Base-by-base conservation (phyloP, 2,888 invertebrate species). In the Agriopis aurantiaria region DNA sequence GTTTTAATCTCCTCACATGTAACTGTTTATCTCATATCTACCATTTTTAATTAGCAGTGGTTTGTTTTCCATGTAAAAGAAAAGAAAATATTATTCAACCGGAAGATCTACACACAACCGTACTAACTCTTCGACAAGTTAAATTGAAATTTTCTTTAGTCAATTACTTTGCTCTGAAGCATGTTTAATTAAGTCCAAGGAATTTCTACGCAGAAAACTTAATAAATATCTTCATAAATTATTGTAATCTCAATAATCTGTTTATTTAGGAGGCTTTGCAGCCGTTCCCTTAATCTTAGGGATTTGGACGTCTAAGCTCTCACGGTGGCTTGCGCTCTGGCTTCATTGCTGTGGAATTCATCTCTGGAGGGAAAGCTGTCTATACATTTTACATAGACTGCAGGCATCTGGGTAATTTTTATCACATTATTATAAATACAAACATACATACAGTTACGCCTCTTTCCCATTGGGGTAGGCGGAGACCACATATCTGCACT, bases 241-340 rank as follows among this genome's bases (percentile, higher is more conserved):
- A 75, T 76, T 75, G 62, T 67, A 69, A 76, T 67, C 69, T 71
- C 65, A 73, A 60, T 78, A 81, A 82, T 80, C 79, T 81, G 80
- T 82, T 81, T 79, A 80, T 77, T 80, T 79, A 69, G 72, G 77
- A 53, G 57, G 74, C 61, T 73, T 71, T 58, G 55, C 57, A 62
- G 65, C 66, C 67, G 68, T 68, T 58, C 53, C 33, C 65, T 59
- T 73, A 78, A 76, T 75, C 75, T 69, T 17, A 14, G 43, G 60
- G 70, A 60, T 69, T 75, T 68, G 61, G 49, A 56, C 48, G 65
- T 51, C 66, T 73, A 70, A 78, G 74, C 75, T 70, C 68, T 71
- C 68, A 69, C 48, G 63, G 64, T 48, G 65, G 59, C 56, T n/a
- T n/a, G 65, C 40, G 43, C 33, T 56, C 14, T 9, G 41, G 51